phyloP scores from a whole-genome alignment of 2,888 invertebrate species.

The Luperina testacea region DNA sequence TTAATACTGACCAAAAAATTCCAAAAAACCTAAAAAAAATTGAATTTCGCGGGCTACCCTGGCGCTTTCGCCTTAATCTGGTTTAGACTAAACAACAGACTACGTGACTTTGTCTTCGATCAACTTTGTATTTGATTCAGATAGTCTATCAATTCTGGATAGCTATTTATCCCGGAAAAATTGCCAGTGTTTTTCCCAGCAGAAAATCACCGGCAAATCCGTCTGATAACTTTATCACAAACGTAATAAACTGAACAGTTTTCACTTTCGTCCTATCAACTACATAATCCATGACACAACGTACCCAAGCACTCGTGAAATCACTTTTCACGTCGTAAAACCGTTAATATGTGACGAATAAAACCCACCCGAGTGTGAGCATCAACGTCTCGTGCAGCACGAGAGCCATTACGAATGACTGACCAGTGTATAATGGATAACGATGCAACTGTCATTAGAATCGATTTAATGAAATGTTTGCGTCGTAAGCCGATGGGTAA shows the following conservation, averaged over 20 bases:
- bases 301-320: conserved; percentile 46
- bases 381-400: conserved; percentile 58
- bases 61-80: too few species aligned
- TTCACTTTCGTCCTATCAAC: conserved; percentile 53
- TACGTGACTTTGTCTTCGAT: not conserved
- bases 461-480: conserved; percentile 40
- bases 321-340: conserved; percentile 57
- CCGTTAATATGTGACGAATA: conserved; percentile 48
- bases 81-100: conserved; percentile 4
- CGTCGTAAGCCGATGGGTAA: conserved; percentile 20
- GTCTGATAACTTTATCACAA: conserved; percentile 9
- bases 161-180: not conserved
- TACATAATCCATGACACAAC: conserved; percentile 23
- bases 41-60: too few species aligned
- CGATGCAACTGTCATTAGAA: conserved; percentile 47
- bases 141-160: not conserved
- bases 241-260: conserved; percentile 5
- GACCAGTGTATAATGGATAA: conserved; percentile 63
- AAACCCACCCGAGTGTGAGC: conserved; percentile 50
- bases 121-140: not conserved
- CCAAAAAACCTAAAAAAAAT: too few species aligned
- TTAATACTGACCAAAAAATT: too few species aligned
- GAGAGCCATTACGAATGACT: conserved; percentile 53
- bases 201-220: not conserved
- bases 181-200: not conserved